Conservation (phyloP, 2,888 invertebrate genomes). For the Tupiocoris notatus region DNA sequence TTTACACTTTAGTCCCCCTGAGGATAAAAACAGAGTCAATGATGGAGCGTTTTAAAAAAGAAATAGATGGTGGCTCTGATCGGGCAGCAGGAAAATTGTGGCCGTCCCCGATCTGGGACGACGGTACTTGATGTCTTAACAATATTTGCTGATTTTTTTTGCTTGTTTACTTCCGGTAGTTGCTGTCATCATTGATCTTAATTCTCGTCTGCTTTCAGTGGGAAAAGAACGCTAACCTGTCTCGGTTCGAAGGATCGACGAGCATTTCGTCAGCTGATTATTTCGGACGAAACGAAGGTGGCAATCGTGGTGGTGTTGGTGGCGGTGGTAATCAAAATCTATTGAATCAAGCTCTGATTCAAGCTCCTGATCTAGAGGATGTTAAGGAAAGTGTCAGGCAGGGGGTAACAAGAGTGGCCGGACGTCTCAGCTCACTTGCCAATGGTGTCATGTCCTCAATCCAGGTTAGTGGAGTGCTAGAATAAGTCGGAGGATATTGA, state of each 20-base stretch:
- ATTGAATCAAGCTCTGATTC: constrained; percentile 44
- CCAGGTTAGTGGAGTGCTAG: constrained; percentile 73
- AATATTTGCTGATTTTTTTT: too few relatives aligned
- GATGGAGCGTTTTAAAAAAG: too few relatives aligned
- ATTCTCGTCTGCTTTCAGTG: constrained; percentile 53
- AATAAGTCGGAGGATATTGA: too few relatives aligned
- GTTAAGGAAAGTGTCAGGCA: constrained; percentile 95
- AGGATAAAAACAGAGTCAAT: too few relatives aligned
- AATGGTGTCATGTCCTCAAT: constrained; percentile 91
- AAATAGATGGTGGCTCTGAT: too few relatives aligned
- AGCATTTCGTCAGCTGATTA: constrained; percentile 96
- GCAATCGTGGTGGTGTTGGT: constrained; percentile 51
- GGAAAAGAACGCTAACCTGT: constrained; percentile 60
- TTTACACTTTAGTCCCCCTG: too few relatives aligned
- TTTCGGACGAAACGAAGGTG: constrained; percentile 67
- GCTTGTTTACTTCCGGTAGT: not conserved
- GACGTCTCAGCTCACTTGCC: constrained; percentile 90
- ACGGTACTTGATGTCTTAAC: too few relatives aligned
- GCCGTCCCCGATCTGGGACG: too few relatives aligned
- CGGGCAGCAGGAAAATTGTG: too few relatives aligned
- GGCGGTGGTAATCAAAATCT: constrained; percentile 49
- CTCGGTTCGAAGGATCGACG: constrained; percentile 87
- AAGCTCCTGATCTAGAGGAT: constrained; percentile 80
- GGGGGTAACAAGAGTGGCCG: constrained; percentile 96
- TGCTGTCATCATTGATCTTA: not conserved